Base-by-base conservation (phyloP, 2,888 invertebrate genomes). In the Cephus runcator region DNA sequence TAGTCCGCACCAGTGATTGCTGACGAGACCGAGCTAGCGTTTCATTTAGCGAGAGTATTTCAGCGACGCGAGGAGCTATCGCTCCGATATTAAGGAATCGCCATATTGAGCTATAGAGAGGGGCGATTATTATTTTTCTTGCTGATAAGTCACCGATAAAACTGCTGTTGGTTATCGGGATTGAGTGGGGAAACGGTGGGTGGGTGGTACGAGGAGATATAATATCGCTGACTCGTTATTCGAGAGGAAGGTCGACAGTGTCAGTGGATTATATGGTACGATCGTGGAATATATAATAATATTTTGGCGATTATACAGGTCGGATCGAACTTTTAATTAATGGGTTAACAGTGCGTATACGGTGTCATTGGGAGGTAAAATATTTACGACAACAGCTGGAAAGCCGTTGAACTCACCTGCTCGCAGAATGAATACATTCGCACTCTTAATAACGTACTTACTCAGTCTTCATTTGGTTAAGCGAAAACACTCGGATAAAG, bases 1-100 rank as follows among this genome's bases (percentile, higher is more conserved):
- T 74, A 68, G 74, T 78, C 76, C 73, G 79, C 83, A 85, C 85
- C 84, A 87, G 87, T 87, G 85, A 85, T 86, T 87, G 87, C 87
- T 87, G 87, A 87, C 81, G 23, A 9, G 9, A 23, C 1, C 40
- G 40, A 56, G 23, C 23, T 56, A 9, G 56, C 56, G 56, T 9
- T 56, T 56, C 56, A 56, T 56, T 56, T 56, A 2, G 56, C 56
- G 9, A 23, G 23, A 56, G 56, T 56, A 56, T 56, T 56, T 56
- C 56, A 56, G 9, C 23, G 56, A 9, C 56, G 15, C 56, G 23
- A 15, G 15, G 56, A 56, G 56, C 23, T 40, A 40, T 40, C 40
- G 6, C 40, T 40, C 15, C 56, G 56, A 56, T 56, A 56, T 56
- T 56, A 56, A 23, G 56, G 23, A 56, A 56, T 56, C 15, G 23